Conservation (phyloP, 2,113 vertebrate species). For the Podarcis cretensis region DNA sequence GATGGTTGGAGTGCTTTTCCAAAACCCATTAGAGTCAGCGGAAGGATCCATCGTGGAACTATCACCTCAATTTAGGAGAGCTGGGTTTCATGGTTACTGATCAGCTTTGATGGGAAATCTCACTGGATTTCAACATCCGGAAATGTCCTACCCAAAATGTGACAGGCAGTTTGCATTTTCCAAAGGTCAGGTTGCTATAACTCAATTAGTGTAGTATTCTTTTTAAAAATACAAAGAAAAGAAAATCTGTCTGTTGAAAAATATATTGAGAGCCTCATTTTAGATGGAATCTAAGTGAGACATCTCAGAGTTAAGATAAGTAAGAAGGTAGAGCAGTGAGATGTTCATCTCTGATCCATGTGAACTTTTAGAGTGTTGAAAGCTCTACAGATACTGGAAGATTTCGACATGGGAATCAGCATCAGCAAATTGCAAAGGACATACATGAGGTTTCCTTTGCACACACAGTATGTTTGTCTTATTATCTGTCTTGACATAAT, state of each 20-base stretch:
- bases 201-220: background rate
- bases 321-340: background rate
- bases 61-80: constrained; percentile 6
- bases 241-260: background rate
- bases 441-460: background rate
- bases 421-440: background rate
- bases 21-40: background rate
- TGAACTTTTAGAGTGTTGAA: background rate
- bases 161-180: background rate
- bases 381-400: background rate
- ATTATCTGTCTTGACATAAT: background rate
- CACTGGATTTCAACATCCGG: background rate
- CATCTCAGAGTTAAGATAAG: background rate
- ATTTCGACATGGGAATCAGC: background rate
- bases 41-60: background rate
- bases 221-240: background rate
- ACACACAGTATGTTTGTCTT: background rate
- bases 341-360: background rate
- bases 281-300: background rate
- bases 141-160: background rate
- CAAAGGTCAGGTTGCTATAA: constrained; percentile 15
- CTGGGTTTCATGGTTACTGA: background rate
- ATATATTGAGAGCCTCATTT: background rate
- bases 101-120: background rate
- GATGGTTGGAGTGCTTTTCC: background rate